phyloP scores from a whole-genome alignment of 2,888 invertebrate genomes.

The Scaptomyza flava region DNA sequence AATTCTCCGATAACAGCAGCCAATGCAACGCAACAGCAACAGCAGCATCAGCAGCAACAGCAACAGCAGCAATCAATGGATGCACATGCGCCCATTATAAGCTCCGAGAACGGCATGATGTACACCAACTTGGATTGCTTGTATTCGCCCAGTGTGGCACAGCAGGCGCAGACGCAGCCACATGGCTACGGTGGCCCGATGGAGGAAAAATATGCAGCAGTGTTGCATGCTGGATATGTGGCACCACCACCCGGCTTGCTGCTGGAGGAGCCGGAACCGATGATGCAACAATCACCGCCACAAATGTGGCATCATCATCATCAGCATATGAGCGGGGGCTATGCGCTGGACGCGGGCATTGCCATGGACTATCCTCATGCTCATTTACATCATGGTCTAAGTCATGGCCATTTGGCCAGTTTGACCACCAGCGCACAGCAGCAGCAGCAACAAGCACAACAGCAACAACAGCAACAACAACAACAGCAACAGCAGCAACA shows the following conservation, averaged over 20 bases:
- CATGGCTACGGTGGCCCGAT: slow-evolving; percentile 72
- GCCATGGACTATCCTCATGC: slow-evolving; percentile 79
- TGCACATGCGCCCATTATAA: slow-evolving; percentile 88
- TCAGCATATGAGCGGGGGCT: slow-evolving; percentile 73
- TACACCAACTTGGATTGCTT: slow-evolving; percentile 95
- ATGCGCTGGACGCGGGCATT: slow-evolving; percentile 66
- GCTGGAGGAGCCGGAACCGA: slow-evolving; percentile 81
- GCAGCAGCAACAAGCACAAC: slow-evolving; percentile 59
- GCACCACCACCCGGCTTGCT: slow-evolving; percentile 61
- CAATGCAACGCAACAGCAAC: slow-evolving; percentile 65
- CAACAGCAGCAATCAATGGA: slow-evolving; percentile 49
- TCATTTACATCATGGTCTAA: slow-evolving; percentile 80
- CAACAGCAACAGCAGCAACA: slow-evolving; percentile 59
- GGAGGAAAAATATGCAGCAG: slow-evolving; percentile 85
- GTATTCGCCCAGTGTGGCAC: slow-evolving; percentile 84
- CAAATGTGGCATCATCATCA: slow-evolving; percentile 79
- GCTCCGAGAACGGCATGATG: slow-evolving; percentile 93
- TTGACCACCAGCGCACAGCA: slow-evolving; percentile 62
- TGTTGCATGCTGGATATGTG: slow-evolving; percentile 87
- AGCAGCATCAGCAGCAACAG: slow-evolving; percentile 49
- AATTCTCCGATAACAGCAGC: slow-evolving; percentile 75
- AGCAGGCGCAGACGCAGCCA: slow-evolving; percentile 55
- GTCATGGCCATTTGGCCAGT: slow-evolving; percentile 67
- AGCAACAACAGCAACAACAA: slow-evolving; percentile 47
- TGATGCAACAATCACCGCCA: slow-evolving; percentile 79